A percentile compares a stretch with the other conserved stretches of the same genome.
Evolutionary conservation across 2,797 vertebrate genomes (phyloP).

Genomic region (Oophaga sylvatica): DNA sequence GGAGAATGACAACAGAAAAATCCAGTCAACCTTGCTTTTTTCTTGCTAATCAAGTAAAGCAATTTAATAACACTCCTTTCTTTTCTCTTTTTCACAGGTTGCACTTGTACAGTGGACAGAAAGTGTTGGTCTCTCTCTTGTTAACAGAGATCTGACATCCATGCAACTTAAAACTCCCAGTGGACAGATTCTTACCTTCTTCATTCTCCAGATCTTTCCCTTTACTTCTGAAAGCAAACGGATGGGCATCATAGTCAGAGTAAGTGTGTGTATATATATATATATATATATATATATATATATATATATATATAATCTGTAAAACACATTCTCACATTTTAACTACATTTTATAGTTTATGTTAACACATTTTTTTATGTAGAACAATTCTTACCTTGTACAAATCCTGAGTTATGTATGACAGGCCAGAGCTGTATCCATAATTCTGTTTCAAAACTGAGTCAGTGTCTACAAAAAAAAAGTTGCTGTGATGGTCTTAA

Average conservation of each 20-base stretch:
- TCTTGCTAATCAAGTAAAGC: too few relatives aligned
- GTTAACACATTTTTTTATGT: too few relatives aligned
- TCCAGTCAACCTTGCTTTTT: too few relatives aligned
- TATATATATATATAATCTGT: neutral
- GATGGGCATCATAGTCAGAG: constrained; percentile 96
- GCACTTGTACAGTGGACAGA: constrained; percentile 95
- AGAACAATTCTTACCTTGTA: too few relatives aligned
- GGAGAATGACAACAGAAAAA: too few relatives aligned
- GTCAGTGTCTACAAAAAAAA: too few relatives aligned
- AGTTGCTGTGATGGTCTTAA: too few relatives aligned
- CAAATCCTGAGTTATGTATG: too few relatives aligned
- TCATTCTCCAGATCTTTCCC: constrained; percentile 94
- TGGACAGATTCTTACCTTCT: constrained; percentile 90
- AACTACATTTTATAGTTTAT: too few relatives aligned
- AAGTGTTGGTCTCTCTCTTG: constrained; percentile 93
- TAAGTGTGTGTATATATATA: constrained; percentile 65
- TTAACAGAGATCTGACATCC: constrained; percentile 90
- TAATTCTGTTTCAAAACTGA: too few relatives aligned
- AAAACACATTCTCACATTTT: neutral
- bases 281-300: neutral
- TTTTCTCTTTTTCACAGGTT: constrained; percentile 73
- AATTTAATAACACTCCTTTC: too few relatives aligned
- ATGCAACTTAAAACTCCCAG: constrained; percentile 92
- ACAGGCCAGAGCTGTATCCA: too few relatives aligned
- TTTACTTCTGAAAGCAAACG: constrained; percentile 98